Conservation (phyloP, 2,797 vertebrate species). For the Poecilia picta region DNA sequence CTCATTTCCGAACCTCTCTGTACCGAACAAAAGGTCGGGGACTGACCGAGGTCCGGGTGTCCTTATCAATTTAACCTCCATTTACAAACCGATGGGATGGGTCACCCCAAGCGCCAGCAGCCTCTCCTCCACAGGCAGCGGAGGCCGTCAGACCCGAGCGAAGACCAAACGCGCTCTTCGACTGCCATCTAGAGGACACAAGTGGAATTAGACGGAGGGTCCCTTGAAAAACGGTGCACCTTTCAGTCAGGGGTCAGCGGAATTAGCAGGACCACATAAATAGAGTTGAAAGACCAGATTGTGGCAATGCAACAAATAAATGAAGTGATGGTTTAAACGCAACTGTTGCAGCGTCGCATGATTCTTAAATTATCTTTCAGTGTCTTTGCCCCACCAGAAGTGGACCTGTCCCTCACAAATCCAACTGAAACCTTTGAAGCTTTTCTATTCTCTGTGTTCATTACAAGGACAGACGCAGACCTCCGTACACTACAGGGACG, state of each 20-base stretch:
- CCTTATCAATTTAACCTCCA: slow-evolving; percentile 74
- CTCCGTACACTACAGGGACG: slow-evolving; percentile 68
- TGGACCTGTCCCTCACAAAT: neutral
- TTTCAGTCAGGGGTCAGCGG: neutral
- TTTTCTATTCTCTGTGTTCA: slow-evolving; percentile 76
- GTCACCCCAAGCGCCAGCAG: slow-evolving; percentile 52
- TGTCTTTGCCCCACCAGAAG: neutral
- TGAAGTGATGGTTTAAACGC: neutral
- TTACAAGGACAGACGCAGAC: slow-evolving; percentile 65
- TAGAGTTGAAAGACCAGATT: neutral
- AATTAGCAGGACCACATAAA: neutral
- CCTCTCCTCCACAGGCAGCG: slow-evolving; percentile 42
- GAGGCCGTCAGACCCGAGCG: slow-evolving; percentile 30
- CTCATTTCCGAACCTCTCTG: slow-evolving; percentile 37
- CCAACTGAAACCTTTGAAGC: neutral
- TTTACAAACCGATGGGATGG: slow-evolving; percentile 68
- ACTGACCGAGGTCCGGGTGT: slow-evolving; percentile 59
- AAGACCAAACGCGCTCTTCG: slow-evolving; percentile 44
- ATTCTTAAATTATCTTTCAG: neutral
- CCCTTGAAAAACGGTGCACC: neutral
- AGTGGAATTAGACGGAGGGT: neutral
- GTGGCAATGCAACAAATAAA: neutral
- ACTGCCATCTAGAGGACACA: slow-evolving; percentile 79
- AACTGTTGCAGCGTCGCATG: too few species aligned
- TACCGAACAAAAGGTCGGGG: slow-evolving; percentile 62